Evolutionary conservation across 2,113 vertebrate genomes (phyloP).

Genomic region (Nannospalax galili): DNA sequence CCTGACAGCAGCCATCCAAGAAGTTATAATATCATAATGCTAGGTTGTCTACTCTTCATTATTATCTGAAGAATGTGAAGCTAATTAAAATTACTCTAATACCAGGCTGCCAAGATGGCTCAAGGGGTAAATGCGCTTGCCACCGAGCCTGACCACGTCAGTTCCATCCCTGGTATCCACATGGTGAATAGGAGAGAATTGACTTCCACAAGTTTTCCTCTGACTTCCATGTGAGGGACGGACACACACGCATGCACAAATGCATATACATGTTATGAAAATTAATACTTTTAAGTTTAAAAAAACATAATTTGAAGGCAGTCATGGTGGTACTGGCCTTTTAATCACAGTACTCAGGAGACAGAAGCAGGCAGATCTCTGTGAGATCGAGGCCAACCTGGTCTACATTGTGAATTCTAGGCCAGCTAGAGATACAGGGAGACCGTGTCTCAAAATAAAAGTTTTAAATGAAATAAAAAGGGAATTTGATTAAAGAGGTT

Average conservation of each 20-base stretch:
- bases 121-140: neutral
- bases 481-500: neutral
- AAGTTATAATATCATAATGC: neutral
- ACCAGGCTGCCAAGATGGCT: neutral
- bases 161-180: neutral
- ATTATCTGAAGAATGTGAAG: neutral
- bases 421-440: too few species aligned
- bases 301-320: neutral
- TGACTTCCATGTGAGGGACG: neutral
- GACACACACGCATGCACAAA: neutral
- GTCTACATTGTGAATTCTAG: too few species aligned
- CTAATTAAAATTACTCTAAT: neutral
- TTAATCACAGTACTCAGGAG: too few species aligned
- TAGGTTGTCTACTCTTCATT: neutral
- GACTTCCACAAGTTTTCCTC: neutral
- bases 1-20: neutral
- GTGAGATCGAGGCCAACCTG: too few species aligned
- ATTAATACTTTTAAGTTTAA: neutral
- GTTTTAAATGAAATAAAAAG: neutral
- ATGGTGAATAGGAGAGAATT: neutral
- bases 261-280: neutral
- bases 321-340: too few species aligned
- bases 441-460: too few species aligned
- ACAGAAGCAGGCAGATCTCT: too few species aligned
- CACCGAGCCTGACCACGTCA: neutral